Percentiles rank a stretch among this genome's conserved stretches.
These are phyloP conservation scores for Ancistrus triradiatus DNA, from an alignment of 2,113 vertebrate species.

Conservation along the genomic window DNA sequence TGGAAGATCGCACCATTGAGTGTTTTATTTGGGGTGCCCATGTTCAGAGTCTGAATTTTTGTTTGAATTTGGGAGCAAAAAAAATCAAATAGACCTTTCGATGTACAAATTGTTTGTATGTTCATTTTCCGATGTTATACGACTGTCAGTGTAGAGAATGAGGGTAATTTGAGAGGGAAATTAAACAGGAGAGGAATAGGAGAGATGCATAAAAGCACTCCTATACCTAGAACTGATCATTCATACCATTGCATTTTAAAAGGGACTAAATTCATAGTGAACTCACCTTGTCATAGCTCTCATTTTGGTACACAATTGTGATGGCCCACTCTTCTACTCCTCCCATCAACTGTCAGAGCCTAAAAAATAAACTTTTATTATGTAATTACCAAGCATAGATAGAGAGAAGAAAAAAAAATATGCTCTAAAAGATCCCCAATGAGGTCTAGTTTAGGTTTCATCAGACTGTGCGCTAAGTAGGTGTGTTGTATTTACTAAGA, in stretches of 20 bases:
- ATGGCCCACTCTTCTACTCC: slow-evolving; percentile 26
- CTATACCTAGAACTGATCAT: background rate
- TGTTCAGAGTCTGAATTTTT: too few relatives aligned
- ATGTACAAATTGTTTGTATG: too few relatives aligned
- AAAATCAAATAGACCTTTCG: too few relatives aligned
- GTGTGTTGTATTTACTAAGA: too few relatives aligned
- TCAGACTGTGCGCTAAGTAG: too few relatives aligned
- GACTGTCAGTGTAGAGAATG: background rate
- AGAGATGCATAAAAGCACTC: background rate
- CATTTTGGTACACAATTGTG: slow-evolving; percentile 42
- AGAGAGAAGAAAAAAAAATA: background rate
- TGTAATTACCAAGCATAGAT: background rate
- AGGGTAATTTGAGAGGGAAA: background rate
- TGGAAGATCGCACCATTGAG: too few relatives aligned
- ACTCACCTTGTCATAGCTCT: slow-evolving; percentile 37
- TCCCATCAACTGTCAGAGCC: slow-evolving; percentile 22
- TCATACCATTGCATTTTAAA: background rate
- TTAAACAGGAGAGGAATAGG: background rate
- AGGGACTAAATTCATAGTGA: background rate
- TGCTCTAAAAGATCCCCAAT: too few relatives aligned
- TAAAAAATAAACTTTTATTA: slow-evolving; percentile 23
- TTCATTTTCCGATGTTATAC: background rate
- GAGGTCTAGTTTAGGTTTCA: too few relatives aligned
- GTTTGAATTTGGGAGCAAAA: too few relatives aligned
- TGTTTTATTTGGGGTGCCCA: too few relatives aligned